phyloP scores from a whole-genome alignment of 2,113 vertebrate species.

The Carettochelys insculpta region DNA sequence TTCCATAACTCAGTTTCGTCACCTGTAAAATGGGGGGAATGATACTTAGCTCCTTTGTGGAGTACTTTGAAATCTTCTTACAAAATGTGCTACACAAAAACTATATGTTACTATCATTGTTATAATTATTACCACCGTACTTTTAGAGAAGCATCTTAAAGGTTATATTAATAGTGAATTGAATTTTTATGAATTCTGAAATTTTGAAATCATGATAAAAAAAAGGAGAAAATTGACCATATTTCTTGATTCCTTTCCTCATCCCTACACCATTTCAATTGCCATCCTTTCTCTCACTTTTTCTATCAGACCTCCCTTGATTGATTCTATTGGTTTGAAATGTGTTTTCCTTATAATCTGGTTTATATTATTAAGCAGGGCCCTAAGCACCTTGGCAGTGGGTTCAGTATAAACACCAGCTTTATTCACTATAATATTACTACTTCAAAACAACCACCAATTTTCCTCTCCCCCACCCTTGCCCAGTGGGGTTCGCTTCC shows the following conservation, averaged over 20 bases:
- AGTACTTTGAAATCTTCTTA: not conserved
- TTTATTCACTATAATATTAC: not conserved
- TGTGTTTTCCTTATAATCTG: not conserved
- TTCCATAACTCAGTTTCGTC: not conserved
- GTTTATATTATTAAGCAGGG: not conserved
- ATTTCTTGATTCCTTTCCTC: slow-evolving; percentile 2
- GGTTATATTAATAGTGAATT: slow-evolving; percentile 8
- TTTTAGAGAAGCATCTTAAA: not conserved
- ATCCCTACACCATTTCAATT: slow-evolving; percentile 48
- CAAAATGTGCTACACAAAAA: not conserved
- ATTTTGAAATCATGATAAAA: slow-evolving; percentile 16
- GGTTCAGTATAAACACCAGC: not conserved
- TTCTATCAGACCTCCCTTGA: not conserved
- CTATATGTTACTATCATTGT: not conserved
- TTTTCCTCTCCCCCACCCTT: slow-evolving; percentile 14
- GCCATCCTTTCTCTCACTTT: not conserved
- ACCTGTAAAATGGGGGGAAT: not conserved
- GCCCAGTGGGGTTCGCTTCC: not conserved
- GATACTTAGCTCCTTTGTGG: not conserved
- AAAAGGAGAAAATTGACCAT: slow-evolving; percentile 51
- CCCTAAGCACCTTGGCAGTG: not conserved
- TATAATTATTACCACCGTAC: not conserved
- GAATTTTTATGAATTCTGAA: slow-evolving; percentile 11
- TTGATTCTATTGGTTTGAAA: not conserved
- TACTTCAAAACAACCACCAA: not conserved